These are phyloP conservation scores for Rhopilema esculentum DNA, from an alignment of 30 jellyfish, hydroid and myxozoan species.

Conservation along the genomic window DNA sequence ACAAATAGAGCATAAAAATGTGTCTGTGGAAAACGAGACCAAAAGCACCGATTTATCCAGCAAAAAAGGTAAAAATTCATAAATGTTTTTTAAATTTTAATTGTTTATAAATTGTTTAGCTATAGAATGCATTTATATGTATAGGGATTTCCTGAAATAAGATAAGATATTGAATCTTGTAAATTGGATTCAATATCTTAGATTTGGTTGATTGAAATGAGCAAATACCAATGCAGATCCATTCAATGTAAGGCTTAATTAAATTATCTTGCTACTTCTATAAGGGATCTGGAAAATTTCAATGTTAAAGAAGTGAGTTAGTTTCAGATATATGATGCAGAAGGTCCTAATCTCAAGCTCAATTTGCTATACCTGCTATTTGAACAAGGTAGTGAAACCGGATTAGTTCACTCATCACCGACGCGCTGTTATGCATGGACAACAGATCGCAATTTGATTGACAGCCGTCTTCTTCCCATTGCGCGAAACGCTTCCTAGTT, in stretches of 20 bases:
- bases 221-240: too few species aligned
- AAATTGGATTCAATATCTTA: too few species aligned
- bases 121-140: too few species aligned
- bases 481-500: neutral
- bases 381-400: neutral
- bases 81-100: too few species aligned
- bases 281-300: too few species aligned
- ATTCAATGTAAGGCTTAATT: neutral
- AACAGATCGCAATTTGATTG: neutral
- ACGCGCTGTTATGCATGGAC: neutral
- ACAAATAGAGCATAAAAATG: neutral
- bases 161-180: too few species aligned
- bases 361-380: neutral
- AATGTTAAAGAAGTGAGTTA: too few species aligned
- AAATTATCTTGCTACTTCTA: too few species aligned
- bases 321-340: too few species aligned
- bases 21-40: neutral
- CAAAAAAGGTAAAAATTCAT: neutral
- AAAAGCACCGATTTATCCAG: neutral
- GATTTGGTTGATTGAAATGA: too few species aligned
- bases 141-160: too few species aligned
- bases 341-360: neutral
- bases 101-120: too few species aligned
- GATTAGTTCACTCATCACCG: neutral
- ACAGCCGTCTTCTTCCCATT: neutral